Percentiles rank a stretch among this genome's conserved stretches.
These are phyloP conservation scores for Malurus cyaneus DNA, from an alignment of 2,113 vertebrate species.

Conservation along the genomic window DNA sequence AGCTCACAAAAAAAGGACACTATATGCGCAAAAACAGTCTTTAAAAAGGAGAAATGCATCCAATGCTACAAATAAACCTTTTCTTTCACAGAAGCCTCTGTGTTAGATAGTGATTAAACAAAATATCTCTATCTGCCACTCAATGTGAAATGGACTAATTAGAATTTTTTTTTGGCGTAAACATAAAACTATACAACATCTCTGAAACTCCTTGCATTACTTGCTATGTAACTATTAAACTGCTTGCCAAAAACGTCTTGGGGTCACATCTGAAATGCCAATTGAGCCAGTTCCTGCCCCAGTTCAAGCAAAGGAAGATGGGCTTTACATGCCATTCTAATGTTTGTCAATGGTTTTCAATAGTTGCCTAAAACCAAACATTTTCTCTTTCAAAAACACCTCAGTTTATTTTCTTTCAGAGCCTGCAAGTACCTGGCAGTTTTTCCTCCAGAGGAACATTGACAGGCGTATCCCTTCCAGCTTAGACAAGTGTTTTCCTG, in stretches of 20 bases:
- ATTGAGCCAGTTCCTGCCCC: background rate
- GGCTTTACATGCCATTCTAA: background rate
- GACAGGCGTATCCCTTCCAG: background rate
- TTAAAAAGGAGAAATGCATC: constrained; percentile 57
- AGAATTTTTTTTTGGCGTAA: background rate
- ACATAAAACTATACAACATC: constrained; percentile 26
- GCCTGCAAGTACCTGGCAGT: background rate
- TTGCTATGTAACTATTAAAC: background rate
- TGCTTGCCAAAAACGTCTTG: background rate
- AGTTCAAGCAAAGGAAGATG: background rate
- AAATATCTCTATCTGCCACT: constrained; percentile 45
- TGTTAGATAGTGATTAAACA: constrained; percentile 42
- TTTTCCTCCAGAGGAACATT: background rate
- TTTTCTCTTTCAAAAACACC: background rate
- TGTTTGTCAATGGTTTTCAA: background rate
- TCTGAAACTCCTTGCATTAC: background rate
- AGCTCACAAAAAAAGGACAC: constrained; percentile 71
- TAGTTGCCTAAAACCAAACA: background rate
- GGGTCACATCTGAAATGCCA: background rate
- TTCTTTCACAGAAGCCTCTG: constrained; percentile 40
- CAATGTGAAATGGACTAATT: constrained; percentile 22
- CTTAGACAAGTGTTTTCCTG: background rate
- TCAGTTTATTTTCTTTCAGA: background rate
- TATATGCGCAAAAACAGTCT: constrained; percentile 35
- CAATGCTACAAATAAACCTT: constrained; percentile 72